Conservation (phyloP, 1,140 invertebrate genomes). For the Neotoxoptera formosana region DNA sequence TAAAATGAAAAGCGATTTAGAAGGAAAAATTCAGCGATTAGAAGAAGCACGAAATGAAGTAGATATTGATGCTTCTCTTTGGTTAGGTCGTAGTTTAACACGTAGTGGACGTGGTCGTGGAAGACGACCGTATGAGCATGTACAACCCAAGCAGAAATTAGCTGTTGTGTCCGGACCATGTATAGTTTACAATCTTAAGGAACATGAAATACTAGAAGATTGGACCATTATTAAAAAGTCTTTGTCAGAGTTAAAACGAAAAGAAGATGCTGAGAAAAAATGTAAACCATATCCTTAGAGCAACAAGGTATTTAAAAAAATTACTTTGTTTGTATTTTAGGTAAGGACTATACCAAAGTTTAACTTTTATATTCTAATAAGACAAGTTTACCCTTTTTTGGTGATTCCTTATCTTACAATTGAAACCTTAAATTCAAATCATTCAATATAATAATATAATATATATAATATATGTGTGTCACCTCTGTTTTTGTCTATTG, state of each 20-base stretch:
- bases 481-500: background rate
- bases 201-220: constrained; percentile 94
- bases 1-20: constrained; percentile 82
- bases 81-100: constrained; percentile 64
- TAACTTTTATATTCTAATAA: background rate
- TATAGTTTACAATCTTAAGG: constrained; percentile 94
- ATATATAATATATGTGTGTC: too few relatives aligned
- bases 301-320: constrained; percentile 9
- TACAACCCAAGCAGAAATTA: constrained; percentile 74
- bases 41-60: constrained; percentile 95
- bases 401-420: background rate
- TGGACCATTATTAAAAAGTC: constrained; percentile 93
- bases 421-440: background rate
- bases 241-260: constrained; percentile 65
- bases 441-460: too few relatives aligned
- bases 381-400: too few relatives aligned
- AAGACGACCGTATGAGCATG: constrained; percentile 66
- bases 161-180: constrained; percentile 93
- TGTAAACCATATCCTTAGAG: constrained; percentile 39
- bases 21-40: constrained; percentile 89
- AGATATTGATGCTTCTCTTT: constrained; percentile 83
- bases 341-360: background rate
- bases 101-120: constrained; percentile 66
- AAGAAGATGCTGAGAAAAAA: constrained; percentile 59
- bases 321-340: constrained; percentile 32